phyloP scores from a whole-genome alignment of 2,113 vertebrate species.

The Misgurnus mizolepis region DNA sequence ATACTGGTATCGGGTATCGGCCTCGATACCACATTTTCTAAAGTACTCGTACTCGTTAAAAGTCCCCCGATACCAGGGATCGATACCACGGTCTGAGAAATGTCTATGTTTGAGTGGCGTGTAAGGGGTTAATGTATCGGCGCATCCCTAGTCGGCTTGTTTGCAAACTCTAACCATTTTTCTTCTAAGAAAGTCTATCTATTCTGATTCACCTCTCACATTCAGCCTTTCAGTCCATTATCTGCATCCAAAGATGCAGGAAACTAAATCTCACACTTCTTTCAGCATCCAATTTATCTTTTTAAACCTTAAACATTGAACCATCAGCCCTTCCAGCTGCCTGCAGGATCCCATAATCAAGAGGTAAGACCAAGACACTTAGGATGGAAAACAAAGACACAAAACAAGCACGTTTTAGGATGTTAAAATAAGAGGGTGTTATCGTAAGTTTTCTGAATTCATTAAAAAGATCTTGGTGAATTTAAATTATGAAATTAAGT shows the following conservation, averaged over 20 bases:
- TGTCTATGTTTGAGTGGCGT: too few relatives aligned
- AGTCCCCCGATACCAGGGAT: too few relatives aligned
- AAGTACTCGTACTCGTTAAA: too few relatives aligned
- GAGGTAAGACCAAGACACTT: conserved; percentile 5
- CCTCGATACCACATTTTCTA: too few relatives aligned
- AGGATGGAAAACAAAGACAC: not conserved
- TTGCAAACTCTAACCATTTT: not conserved
- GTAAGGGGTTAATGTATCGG: too few relatives aligned
- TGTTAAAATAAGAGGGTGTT: not conserved
- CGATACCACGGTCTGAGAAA: too few relatives aligned
- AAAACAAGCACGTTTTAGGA: not conserved
- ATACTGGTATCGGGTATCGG: too few relatives aligned
- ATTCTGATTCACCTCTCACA: conserved; percentile 25
- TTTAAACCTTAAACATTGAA: conserved; percentile 37
- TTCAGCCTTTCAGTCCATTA: conserved; percentile 37
- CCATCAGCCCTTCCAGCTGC: not conserved
- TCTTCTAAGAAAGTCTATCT: conserved; percentile 2
- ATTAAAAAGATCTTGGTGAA: not conserved
- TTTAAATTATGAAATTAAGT: not conserved
- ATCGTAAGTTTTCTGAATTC: conserved; percentile 6
- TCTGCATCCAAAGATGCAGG: conserved; percentile 17
- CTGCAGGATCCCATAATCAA: conserved; percentile 1
- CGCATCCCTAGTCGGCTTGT: too few relatives aligned
- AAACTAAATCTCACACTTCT: conserved; percentile 11
- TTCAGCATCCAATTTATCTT: conserved; percentile 31